Evolutionary conservation across 2,113 vertebrate genomes (phyloP), one percentile per base, ranked within the genome.

Genomic region (Aix galericulata): DNA sequence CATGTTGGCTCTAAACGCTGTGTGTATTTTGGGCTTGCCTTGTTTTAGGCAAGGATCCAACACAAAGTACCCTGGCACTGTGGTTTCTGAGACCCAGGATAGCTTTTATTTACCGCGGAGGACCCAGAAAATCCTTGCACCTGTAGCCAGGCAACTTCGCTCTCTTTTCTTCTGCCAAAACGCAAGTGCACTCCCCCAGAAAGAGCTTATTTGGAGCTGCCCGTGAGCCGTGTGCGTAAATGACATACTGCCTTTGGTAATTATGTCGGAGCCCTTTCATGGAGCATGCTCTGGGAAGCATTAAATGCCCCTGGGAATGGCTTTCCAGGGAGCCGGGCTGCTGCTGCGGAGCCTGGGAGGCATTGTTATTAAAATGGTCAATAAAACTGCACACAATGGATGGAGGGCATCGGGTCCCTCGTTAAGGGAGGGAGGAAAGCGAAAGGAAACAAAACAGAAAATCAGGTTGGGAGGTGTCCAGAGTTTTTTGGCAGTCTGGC

Each of bases 201-300:
- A 96, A 86, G 93, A 95, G 94, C 82, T 82, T 59, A n/a, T 93
- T 94, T 93, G 93, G 91, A 94, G 94, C 91, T 91, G 95, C 88
- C 87, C 93, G 93, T 32, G n/a, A 95, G 94, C 89, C 85, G 31
- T 91, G 94, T 89, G 93, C 14, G 34, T 77, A 86, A 94, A 95
- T 94, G 91, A 93, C 93, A 96, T 60, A 48, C 69, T 76, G 94
- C 94, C 94, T 94, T 81, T 72, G 92, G 94, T 92, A 88, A 95
- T 93, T 93, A 81, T 86, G 86, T 71, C 7, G 20, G 73, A 91
- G 88, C 60, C 80, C 82, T 96, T 93, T 93, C 69, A 94, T 79
- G 92, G 88, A 95, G 88, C 88, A 53, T 75, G 80, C 92, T 96
- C 93, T 44, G 93, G 79, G 93, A 74, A 84, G 66, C 8, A 3